A percentile compares a stretch with the other conserved stretches of the same genome.
Conservation (phyloP, 92 coral and sea anemone genomes). For the Heteractis magnifica region DNA sequence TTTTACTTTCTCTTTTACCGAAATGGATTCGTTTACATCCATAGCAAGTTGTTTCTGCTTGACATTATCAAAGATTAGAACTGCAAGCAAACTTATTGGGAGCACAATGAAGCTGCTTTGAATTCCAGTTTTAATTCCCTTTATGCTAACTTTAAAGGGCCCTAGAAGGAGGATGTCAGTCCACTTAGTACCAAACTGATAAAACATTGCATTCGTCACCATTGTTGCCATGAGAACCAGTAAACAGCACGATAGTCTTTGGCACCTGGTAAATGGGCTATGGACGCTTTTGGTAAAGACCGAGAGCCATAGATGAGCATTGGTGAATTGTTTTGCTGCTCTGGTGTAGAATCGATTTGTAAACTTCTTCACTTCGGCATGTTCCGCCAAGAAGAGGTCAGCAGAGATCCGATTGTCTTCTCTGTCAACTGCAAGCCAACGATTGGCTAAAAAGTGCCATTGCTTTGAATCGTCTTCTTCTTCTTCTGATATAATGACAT, state of each 20-base stretch:
- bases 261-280: conserved; percentile 72
- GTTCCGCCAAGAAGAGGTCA: conserved; percentile 42
- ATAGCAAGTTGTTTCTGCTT: conserved; percentile 24
- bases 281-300: conserved; percentile 65
- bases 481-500: conserved; percentile 54
- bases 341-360: conserved; percentile 62
- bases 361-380: conserved; percentile 53
- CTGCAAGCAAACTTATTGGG: conserved; percentile 60
- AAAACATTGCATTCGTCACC: conserved; percentile 84
- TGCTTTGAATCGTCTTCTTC: conserved; percentile 22
- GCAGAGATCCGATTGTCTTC: conserved; percentile 53
- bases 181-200: conserved; percentile 40
- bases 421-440: conserved; percentile 67
- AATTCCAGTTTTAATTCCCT: conserved; percentile 66
- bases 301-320: conserved; percentile 77
- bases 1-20: conserved; percentile 37
- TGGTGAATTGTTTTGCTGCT: conserved; percentile 62
- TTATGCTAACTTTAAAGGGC: conserved; percentile 58
- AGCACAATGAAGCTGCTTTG: conserved; percentile 71
- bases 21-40: background rate
- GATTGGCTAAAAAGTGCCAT: conserved; percentile 60
- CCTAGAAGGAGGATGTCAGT: conserved; percentile 66
- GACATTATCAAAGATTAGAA: conserved; percentile 47
- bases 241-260: conserved; percentile 74
- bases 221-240: conserved; percentile 66